Base-by-base conservation (phyloP, 2,797 vertebrate species). In the Epinephelus awoara region DNA sequence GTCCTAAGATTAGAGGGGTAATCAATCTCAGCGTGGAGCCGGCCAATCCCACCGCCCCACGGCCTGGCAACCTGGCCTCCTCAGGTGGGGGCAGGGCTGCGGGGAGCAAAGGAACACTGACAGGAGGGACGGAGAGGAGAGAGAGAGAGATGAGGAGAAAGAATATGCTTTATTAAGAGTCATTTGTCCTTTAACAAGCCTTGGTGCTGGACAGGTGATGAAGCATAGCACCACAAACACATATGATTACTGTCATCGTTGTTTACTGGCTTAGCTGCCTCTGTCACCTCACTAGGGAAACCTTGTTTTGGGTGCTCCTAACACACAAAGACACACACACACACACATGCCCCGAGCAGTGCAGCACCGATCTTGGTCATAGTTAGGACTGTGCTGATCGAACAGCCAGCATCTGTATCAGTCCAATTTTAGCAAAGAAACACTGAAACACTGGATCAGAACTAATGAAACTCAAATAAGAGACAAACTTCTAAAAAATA, bases 101-200 rank as follows among this genome's bases (percentile, higher is more conserved):
- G 18, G 83, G 89, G 74, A 72, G 87, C 81, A 82, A 86, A 83
- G 80, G 61, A 73, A 65, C 71, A 76, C 66, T 83, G 91, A 86
- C 87, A 89, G 72, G 67, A 66, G 70, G 80, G 84, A 83, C 63
- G 70, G 83, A 72, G 71, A 82, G 68, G 55, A 77, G 77, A 63
- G 74, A 72, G 82, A 63, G 67, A 79, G 79, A 81, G 77, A 87
- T 79, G 80, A 80, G 83, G 81, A 14, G 50, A 74, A 46, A 82
- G 85, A 93, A 90, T 93, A 91, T 91, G 91, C 89, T 93, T 93
- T 94, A 95, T 94, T 95, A 93, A 93, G 89, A 94, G 91, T 95
- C 92, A 93, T 96, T 95, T 95, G 93, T 95, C 93, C 91, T 94
- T 92, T 94, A 95, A 94, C 92, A 93, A 94, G 92, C 90, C 89